Evolutionary conservation across 2,888 invertebrate genomes (phyloP).

Genomic region (Pseudococcus viburni): DNA sequence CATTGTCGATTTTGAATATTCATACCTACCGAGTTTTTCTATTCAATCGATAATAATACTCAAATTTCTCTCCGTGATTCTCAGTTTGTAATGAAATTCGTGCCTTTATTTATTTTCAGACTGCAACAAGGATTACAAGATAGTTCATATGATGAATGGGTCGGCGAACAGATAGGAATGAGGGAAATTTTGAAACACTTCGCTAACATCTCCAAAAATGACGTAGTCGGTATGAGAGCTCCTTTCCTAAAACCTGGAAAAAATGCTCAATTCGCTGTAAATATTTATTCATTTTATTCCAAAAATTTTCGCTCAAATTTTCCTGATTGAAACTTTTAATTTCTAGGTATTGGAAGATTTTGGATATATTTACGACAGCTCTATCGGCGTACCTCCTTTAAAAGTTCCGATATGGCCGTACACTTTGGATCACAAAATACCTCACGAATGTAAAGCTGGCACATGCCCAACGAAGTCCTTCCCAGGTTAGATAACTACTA

Average conservation of each 20-base stretch:
- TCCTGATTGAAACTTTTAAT: background rate
- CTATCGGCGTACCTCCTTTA: constrained; percentile 86
- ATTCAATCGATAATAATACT: background rate
- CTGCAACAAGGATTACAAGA: constrained; percentile 88
- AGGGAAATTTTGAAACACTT: constrained; percentile 87
- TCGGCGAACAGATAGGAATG: constrained; percentile 95
- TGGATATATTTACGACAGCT: constrained; percentile 93
- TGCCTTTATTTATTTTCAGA: constrained; percentile 71
- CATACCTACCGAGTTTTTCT: background rate
- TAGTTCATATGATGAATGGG: constrained; percentile 93
- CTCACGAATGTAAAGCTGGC: constrained; percentile 92
- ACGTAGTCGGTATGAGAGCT: constrained; percentile 89
- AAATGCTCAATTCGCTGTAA: constrained; percentile 91
- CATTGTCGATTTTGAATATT: background rate
- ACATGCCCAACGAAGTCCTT: constrained; percentile 92
- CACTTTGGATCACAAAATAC: constrained; percentile 92
- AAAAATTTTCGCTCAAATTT: background rate
- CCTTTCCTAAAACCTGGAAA: constrained; percentile 93
- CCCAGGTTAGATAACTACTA: constrained; percentile 76
- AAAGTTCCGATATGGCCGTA: constrained; percentile 93
- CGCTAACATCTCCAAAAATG: constrained; percentile 84
- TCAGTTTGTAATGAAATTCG: background rate
- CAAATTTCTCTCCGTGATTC: background rate
- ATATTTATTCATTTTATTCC: constrained; percentile 71
- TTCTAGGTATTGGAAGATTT: constrained; percentile 89